A percentile compares a stretch with the other conserved stretches of the same genome.
These are phyloP conservation scores for Anniella stebbinsi DNA, from an alignment of 2,797 vertebrate genomes.

Conservation along the genomic window DNA sequence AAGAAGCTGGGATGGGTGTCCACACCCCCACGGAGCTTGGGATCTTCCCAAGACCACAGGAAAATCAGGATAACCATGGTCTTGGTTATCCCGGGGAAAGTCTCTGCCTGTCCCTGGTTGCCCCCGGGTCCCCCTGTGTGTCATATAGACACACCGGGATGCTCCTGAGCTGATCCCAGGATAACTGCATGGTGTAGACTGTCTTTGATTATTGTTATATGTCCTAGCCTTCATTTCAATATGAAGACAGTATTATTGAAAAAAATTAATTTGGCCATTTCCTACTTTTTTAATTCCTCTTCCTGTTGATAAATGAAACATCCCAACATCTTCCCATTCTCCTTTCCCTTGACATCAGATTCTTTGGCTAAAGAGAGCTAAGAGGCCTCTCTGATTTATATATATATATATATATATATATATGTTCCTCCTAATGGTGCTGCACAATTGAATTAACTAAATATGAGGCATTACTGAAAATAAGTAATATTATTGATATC, in stretches of 20 bases:
- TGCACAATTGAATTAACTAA: conserved; percentile 62
- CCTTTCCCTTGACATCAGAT: conserved; percentile 17
- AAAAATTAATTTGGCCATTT: neutral
- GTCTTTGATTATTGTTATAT: neutral
- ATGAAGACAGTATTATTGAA: fast-evolving
- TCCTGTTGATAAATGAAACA: neutral
- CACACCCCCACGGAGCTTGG: no score
- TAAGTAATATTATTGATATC: conserved; percentile 43
- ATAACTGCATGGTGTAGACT: no score
- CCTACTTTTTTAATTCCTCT: neutral
- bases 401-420: no score
- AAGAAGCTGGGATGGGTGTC: no score
- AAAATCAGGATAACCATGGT: no score
- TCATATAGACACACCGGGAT: no score
- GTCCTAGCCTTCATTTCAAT: neutral
- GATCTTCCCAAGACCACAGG: no score
- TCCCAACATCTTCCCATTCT: fast-evolving
- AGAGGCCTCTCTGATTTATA: conserved; percentile 45
- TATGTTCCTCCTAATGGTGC: conserved; percentile 59
- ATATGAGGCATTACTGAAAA: conserved; percentile 56
- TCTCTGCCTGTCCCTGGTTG: no score
- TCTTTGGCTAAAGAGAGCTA: conserved; percentile 26
- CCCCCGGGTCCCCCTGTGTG: no score
- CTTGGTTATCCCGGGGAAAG: no score
- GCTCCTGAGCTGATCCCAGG: no score